Evolutionary conservation across 2,113 vertebrate species (phyloP), one percentile per base, ranked within the genome.

Genomic region (Syngnathoides biaculeatus): DNA sequence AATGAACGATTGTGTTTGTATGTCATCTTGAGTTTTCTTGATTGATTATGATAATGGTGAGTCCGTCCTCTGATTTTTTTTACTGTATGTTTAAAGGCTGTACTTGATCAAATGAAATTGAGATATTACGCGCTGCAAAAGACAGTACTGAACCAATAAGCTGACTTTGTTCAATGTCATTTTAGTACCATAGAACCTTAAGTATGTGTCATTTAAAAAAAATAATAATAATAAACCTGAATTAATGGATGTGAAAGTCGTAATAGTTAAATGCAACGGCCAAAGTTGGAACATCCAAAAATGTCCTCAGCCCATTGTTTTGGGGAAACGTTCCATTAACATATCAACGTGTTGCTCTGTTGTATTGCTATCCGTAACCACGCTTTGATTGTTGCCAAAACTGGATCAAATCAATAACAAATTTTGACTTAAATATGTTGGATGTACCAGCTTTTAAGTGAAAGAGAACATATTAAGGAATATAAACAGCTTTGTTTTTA

Each of bases 11-110:
- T 79, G 77, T 77, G 69, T 74, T 74, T 67, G 42, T 75, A 70
- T 35, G 86, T 86, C 87, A 89, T 85, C 86, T 90, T 20, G 20
- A 69, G 45, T 50, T 24, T 75, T 79, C 73, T 55, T 65, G 42
- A 68, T 61, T 69, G 35, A 60, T 20, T 8, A 38, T 40, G n/a
- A 22, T 13, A 6, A 6, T 65, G 48, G 30, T 72, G 71, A 58
- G 62, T 65, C 67, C 27, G 27, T 67, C 64, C 69, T 67, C 24
- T 71, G 72, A 68, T 60, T 70, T 65, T 74, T 14, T 72, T 71
- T 19, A 26, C 65, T 75, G 69, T 74, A 24, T 73, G 24, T 2
- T 38, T 59, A 35, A 17, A 53, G 50, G n/a, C 7, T n/a, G n/a
- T 22, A 53, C 3, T 3, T 11, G 10, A 53, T 22, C n/a, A 12